Evolutionary conservation across 2,888 invertebrate species (phyloP), one percentile per base, ranked within the genome.

Genomic region (Thysanoteuthis rhombus): DNA sequence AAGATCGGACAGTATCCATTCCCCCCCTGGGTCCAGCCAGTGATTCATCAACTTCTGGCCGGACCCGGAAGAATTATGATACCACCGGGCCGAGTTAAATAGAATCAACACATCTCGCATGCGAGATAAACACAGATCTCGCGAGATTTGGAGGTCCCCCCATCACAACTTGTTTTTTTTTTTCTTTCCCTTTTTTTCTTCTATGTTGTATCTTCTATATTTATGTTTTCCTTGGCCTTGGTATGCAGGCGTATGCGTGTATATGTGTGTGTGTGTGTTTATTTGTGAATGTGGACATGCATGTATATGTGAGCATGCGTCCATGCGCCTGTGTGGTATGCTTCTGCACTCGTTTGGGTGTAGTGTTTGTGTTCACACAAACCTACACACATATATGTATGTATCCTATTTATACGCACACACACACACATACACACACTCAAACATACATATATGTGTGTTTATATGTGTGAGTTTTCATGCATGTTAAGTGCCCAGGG

Each of bases 41-140:
- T 75, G 75, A 75, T 75, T 75, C 75, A 75, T 75, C 75, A 75
- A 75, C 36, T 58, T 58, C 32, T 75, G n/a, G n/a, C n/a, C n/a
- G 12, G 75, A 75, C 75, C 36, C 16, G 75, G n/a, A n/a, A 75
- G 75, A n/a, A 75, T 75, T n/a, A 75, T 36, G 75, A n/a, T 36
- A 75, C 8, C n/a, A 75, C 16, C 19, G 75, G 19, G n/a, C 75
- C 12, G 19, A n/a, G n/a, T 36, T n/a, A 75, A 75, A 75, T 36
- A n/a, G n/a, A 75, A 75, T 75, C 75, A 75, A 75, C 75, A 75
- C n/a, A 75, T 75, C 75, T 75, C 75, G 75, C 75, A 75, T 75
- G 75, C 75, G n/a, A 75, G 75, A 75, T 75, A 75, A 75, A n/a
- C n/a, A 75, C 75, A 36, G n/a, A 75, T 75, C 75, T 75, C 75